Base-by-base conservation (phyloP, 1,140 invertebrate species). In the Tetramorium simillimum region DNA sequence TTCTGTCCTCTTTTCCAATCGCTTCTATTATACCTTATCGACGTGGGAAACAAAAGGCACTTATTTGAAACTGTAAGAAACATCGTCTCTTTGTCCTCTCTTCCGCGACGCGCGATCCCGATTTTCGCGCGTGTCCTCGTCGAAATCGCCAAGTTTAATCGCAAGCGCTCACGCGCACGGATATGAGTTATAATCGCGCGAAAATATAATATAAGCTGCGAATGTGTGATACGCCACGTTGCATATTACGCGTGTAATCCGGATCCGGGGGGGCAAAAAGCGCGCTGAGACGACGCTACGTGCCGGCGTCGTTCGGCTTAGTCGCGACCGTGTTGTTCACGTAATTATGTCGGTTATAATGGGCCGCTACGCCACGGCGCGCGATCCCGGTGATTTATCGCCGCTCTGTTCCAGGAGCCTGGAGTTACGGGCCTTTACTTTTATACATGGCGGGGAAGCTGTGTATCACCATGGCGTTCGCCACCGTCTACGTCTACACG, bases 361-460 rank as follows among this genome's bases (percentile, higher is more conserved):
- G n/a, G 14, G n/a, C 43, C 65, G 40, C 43, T 46, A 51, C n/a
- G 37, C 56, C 40, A 24, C 14, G 33, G 18, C 4, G 9, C 51
- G 16, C 24, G 69, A 84, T 75, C 24, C 40, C 7, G 18, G 24
- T 73, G 80, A 84, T 84, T 75, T 73, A 75, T 77, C 58, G 62
- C 65, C 37, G 37, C 51, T 28, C n/a, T 86, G 43, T 89, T 89
- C 40, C 82, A 94, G 93, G 85, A 67, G 40, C 88, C 0, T 90
- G 82, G 89, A 87, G 75, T 18, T 91, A 85, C 24, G 67, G 95
- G 85, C 96, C 96, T 7, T 91, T 97, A 80, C 92, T 95, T 3
- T 86, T 97, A 24, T 98, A 97, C 92, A 95, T 98, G 80, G 91
- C 96, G 18, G 98, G 98, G 16, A 98, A 98, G 95, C 96, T 97